These are phyloP conservation scores for Propithecus deckenii DNA, from an alignment of 2,797 vertebrate genomes.

Conservation along the genomic window DNA sequence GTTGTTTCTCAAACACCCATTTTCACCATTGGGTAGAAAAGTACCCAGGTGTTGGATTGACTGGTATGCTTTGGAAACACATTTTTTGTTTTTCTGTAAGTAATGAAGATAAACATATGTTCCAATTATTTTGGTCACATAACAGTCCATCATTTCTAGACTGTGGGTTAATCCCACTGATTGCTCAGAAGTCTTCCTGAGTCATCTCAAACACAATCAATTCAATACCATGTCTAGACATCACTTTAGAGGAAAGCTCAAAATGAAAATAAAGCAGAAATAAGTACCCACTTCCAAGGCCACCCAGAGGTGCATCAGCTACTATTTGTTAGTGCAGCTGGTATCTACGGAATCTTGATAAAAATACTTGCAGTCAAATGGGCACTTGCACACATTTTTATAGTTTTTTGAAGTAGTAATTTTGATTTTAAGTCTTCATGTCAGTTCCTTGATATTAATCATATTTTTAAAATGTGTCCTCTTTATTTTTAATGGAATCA, in stretches of 20 bases:
- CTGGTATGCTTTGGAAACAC: background rate
- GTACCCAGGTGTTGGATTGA: background rate
- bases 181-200: background rate
- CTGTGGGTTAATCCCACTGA: background rate
- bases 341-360: background rate
- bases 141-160: background rate
- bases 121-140: background rate
- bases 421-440: background rate
- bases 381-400: background rate
- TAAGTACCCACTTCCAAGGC: background rate
- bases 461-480: slow-evolving; percentile 69
- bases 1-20: background rate
- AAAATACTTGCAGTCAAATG: background rate
- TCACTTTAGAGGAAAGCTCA: background rate
- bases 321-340: background rate
- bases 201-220: background rate
- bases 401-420: background rate
- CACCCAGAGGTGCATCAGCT: background rate
- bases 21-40: background rate
- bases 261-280: background rate
- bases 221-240: background rate
- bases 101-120: background rate
- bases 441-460: slow-evolving; percentile 9
- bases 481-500: slow-evolving; percentile 72
- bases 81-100: background rate